A percentile compares a stretch with the other conserved stretches of the same genome.
Evolutionary conservation across 2,113 vertebrate species (phyloP).

Genomic region (Smithornis capensis): DNA sequence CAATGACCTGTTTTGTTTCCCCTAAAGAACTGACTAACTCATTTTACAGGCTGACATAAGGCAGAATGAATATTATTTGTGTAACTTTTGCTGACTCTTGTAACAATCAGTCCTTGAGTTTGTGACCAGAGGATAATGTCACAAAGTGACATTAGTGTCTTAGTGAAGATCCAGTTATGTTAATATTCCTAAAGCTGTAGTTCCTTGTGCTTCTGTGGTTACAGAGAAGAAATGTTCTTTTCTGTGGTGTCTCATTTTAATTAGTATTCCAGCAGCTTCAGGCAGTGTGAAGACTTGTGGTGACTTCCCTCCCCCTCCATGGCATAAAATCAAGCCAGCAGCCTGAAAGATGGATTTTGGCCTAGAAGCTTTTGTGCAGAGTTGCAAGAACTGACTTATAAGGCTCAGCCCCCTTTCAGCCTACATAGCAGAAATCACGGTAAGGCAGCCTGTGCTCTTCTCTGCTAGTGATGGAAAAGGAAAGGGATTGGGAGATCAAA

Average conservation of each 20-base stretch:
- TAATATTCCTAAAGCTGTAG: not conserved
- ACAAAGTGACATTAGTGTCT: no score
- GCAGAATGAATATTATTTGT: not conserved
- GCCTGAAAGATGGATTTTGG: slow-evolving; percentile 24
- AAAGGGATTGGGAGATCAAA: not conserved
- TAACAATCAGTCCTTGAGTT: not conserved
- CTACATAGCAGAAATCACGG: not conserved
- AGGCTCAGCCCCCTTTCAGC: slow-evolving; percentile 5
- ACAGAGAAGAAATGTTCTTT: not conserved
- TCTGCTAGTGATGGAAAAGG: not conserved
- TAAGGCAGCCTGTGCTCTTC: slow-evolving; percentile 22
- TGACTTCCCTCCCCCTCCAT: not conserved
- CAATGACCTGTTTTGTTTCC: not conserved
- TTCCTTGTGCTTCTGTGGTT: not conserved
- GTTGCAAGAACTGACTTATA: slow-evolving; percentile 17
- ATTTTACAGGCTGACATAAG: not conserved
- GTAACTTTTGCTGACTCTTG: not conserved
- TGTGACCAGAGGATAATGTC: not conserved
- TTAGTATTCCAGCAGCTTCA: not conserved
- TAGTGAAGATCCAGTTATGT: not conserved
- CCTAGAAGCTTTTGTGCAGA: not conserved
- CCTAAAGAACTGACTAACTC: not conserved
- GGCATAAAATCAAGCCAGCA: not conserved
- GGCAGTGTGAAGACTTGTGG: not conserved
- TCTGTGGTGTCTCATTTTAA: not conserved